These are phyloP conservation scores for Tinamus guttatus DNA, from an alignment of 2,113 vertebrate genomes.

Conservation along the genomic window DNA sequence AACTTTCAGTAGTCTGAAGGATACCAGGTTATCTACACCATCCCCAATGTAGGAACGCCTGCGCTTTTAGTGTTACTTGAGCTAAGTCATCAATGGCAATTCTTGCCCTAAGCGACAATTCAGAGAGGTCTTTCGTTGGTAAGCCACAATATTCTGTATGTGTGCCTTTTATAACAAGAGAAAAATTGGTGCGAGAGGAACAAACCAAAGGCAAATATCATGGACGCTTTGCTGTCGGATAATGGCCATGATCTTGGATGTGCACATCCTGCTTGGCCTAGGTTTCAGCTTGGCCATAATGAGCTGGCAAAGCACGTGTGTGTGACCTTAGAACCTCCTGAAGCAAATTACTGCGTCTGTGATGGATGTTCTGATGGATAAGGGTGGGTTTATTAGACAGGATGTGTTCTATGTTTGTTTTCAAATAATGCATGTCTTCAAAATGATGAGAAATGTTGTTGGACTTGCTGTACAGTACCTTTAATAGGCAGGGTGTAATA, in stretches of 20 bases:
- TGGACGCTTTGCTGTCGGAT: not conserved
- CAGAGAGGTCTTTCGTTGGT: not conserved
- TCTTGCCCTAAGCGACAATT: not conserved
- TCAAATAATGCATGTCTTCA: not conserved
- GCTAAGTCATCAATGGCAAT: not conserved
- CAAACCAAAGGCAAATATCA: fast-evolving
- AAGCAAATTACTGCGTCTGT: not conserved
- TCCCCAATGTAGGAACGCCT: not conserved
- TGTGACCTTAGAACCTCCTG: not conserved
- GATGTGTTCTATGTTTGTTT: fast-evolving
- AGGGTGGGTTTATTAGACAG: not conserved
- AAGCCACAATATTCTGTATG: not conserved
- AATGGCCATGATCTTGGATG: fast-evolving
- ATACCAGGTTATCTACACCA: not conserved
- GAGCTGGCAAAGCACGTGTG: not conserved
- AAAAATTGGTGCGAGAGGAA: not conserved
- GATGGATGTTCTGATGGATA: not conserved
- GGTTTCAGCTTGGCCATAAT: not conserved
- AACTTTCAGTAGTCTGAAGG: not conserved
- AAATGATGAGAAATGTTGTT: not conserved
- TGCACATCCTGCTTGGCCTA: too few species aligned
- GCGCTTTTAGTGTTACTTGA: not conserved
- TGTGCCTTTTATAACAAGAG: not conserved
- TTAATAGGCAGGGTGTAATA: not conserved
- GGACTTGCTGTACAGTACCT: not conserved